Evolutionary conservation across 2,888 invertebrate species (phyloP).

Genomic region (Leptura quadrifasciata): DNA sequence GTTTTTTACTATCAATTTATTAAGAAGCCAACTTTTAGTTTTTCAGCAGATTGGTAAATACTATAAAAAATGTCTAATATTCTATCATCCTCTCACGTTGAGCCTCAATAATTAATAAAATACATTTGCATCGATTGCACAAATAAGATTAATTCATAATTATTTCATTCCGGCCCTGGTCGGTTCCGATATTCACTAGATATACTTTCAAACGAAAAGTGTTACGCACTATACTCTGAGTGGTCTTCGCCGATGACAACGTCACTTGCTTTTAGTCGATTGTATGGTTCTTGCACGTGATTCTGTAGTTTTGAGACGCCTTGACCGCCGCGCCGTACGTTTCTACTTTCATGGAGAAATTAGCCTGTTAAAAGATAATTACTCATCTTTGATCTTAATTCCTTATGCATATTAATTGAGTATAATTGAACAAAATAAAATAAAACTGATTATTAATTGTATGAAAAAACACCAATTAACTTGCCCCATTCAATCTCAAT

Average conservation of each 20-base stretch:
- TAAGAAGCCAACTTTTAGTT: too few species aligned
- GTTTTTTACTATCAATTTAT: too few species aligned
- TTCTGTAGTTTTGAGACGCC: neutral
- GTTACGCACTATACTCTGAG: slow-evolving; percentile 8
- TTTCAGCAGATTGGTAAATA: too few species aligned
- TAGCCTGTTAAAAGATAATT: neutral
- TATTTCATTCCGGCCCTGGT: neutral
- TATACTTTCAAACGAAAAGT: slow-evolving; percentile 27
- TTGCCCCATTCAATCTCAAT: neutral
- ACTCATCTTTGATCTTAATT: neutral
- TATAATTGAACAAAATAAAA: neutral
- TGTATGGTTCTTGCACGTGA: neutral
- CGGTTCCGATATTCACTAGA: slow-evolving; percentile 17
- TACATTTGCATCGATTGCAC: neutral
- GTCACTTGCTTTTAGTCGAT: slow-evolving; percentile 19
- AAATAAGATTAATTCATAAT: neutral
- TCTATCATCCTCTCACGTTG: too few species aligned
- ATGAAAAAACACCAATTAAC: neutral
- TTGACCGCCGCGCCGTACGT: too few species aligned
- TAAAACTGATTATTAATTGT: neutral
- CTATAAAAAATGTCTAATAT: too few species aligned
- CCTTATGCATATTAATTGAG: neutral
- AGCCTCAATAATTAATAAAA: too few species aligned
- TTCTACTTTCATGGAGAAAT: slow-evolving; percentile 17
- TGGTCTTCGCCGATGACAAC: neutral